Evolutionary conservation across 2,797 vertebrate species (phyloP).

Genomic region (Gobio occitaniae): DNA sequence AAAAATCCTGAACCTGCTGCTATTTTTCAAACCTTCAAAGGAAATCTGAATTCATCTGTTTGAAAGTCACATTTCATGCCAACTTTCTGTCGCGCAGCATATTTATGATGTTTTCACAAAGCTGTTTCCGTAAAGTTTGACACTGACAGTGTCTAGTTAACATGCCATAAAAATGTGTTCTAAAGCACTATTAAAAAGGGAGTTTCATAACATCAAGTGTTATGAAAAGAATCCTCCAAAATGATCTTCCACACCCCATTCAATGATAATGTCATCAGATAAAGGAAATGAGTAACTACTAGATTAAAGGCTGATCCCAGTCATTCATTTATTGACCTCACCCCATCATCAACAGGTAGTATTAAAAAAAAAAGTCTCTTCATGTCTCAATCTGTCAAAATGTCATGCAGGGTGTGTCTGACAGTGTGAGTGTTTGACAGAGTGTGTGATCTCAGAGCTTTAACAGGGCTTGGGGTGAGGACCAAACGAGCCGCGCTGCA

Average conservation of each 20-base stretch:
- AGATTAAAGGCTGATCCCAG: slow-evolving; percentile 51
- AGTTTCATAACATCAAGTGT: slow-evolving; percentile 39
- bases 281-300: slow-evolving; percentile 47
- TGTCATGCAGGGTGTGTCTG: slow-evolving; percentile 44
- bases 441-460: slow-evolving; percentile 35
- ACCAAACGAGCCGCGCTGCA: slow-evolving; percentile 22
- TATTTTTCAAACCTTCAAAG: slow-evolving; percentile 14
- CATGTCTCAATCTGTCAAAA: slow-evolving; percentile 41
- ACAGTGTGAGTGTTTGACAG: slow-evolving; percentile 40
- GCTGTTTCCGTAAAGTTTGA: slow-evolving; percentile 39
- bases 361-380: slow-evolving; percentile 12
- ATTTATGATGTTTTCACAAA: slow-evolving; percentile 40
- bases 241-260: slow-evolving; percentile 45
- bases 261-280: slow-evolving; percentile 45
- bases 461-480: slow-evolving; percentile 44
- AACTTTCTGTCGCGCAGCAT: slow-evolving; percentile 15
- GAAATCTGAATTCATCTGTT: slow-evolving; percentile 57
- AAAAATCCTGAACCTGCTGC: slow-evolving; percentile 10
- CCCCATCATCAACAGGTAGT: slow-evolving; percentile 42
- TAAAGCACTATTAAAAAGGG: slow-evolving; percentile 42
- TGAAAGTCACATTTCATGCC: slow-evolving; percentile 46
- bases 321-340: slow-evolving; percentile 51
- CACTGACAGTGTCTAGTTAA: slow-evolving; percentile 43
- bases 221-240: slow-evolving; percentile 37
- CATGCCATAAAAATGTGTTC: slow-evolving; percentile 29